phyloP scores from a whole-genome alignment of 2,113 vertebrate genomes.

The Ia io region DNA sequence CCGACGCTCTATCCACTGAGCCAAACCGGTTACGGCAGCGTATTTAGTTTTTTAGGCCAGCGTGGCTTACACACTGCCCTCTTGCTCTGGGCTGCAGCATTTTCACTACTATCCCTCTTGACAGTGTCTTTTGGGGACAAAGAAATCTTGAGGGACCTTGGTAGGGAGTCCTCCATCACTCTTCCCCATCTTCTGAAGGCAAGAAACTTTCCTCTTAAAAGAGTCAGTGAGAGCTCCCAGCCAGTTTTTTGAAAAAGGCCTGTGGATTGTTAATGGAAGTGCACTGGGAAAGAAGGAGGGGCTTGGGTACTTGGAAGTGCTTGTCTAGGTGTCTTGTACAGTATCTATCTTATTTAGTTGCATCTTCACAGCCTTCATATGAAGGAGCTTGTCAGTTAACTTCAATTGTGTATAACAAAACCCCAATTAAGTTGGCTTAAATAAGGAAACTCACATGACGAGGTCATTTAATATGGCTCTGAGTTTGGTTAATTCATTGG shows the following conservation, averaged over 20 bases:
- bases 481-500: not conserved
- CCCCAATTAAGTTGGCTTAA: slow-evolving; percentile 25
- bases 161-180: not conserved
- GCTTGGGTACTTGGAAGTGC: not conserved
- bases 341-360: not conserved
- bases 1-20: too few relatives aligned
- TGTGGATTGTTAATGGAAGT: not conserved
- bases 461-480: not conserved
- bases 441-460: not conserved
- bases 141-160: not conserved
- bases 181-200: not conserved
- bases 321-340: not conserved
- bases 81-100: not conserved
- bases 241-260: not conserved
- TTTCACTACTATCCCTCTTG: not conserved
- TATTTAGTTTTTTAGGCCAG: slow-evolving; percentile 4
- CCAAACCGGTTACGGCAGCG: too few relatives aligned
- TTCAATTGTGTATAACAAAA: slow-evolving; percentile 25
- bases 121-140: not conserved
- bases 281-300: not conserved
- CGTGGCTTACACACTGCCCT: slow-evolving; percentile 24
- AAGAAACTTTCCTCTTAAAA: not conserved
- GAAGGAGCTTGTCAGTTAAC: not conserved
- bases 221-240: not conserved
- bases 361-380: not conserved